Evolutionary conservation across 2,113 vertebrate genomes (phyloP).

Genomic region (Isichthys henryi): DNA sequence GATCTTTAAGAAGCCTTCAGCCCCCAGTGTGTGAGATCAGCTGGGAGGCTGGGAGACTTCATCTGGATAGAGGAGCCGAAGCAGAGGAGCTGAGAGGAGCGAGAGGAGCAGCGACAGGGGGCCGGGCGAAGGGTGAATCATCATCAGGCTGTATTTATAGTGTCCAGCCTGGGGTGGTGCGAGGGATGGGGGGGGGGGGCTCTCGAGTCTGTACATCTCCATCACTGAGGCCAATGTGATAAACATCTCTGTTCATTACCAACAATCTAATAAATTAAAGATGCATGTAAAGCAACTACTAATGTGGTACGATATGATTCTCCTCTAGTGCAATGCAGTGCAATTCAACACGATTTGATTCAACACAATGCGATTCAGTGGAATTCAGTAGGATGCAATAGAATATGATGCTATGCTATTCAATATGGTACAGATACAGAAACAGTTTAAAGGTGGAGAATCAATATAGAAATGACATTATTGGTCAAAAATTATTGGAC

Average conservation of each 20-base stretch:
- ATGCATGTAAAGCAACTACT: neutral
- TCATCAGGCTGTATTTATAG: constrained; percentile 15
- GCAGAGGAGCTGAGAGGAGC: neutral
- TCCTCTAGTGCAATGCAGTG: neutral
- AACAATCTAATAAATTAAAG: neutral
- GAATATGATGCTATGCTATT: neutral
- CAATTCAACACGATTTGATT: neutral
- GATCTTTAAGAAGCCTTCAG: neutral
- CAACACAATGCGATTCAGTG: neutral
- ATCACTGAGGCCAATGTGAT: neutral
- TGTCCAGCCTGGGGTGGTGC: neutral
- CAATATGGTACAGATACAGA: neutral
- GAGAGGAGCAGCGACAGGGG: neutral
- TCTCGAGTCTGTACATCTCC: neutral
- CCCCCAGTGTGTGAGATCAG: neutral
- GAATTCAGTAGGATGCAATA: neutral
- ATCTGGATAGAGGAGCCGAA: neutral
- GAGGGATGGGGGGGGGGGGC: neutral
- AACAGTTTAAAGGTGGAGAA: neutral
- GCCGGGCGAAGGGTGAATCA: neutral
- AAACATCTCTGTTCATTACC: neutral
- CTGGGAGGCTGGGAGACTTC: neutral
- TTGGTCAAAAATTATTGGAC: neutral
- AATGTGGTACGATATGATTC: neutral
- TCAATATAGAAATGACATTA: neutral